Evolutionary conservation across 2,113 vertebrate species (phyloP).

Genomic region (Tympanuchus pallidicinctus): DNA sequence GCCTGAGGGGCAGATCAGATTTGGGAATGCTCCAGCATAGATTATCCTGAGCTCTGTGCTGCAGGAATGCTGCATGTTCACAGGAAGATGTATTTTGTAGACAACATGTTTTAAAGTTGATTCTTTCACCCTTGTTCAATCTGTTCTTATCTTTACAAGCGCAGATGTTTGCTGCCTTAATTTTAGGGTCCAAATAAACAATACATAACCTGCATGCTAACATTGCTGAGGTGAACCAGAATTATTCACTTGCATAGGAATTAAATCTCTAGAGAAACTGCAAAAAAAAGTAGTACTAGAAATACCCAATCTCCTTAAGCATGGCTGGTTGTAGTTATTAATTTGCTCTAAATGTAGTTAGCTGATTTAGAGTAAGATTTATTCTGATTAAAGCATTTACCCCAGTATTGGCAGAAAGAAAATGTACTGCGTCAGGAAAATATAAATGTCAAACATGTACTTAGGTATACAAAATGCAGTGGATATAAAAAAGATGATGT

Average conservation of each 20-base stretch:
- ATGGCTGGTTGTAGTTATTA: conserved; percentile 19
- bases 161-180: neutral
- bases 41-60: fast-evolving
- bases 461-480: conserved; percentile 26
- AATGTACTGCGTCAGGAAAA: conserved; percentile 58
- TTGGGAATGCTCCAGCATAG: neutral
- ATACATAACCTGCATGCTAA: neutral
- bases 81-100: neutral
- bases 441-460: conserved; percentile 62
- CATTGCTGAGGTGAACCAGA: neutral
- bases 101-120: fast-evolving
- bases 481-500: conserved; percentile 65
- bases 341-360: conserved; percentile 30
- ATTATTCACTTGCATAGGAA: neutral
- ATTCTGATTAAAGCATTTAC: conserved; percentile 59
- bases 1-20: neutral
- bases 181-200: neutral
- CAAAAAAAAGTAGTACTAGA: conserved; percentile 3
- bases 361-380: conserved; percentile 58
- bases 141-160: neutral
- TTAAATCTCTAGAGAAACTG: neutral
- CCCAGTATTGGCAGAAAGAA: conserved; percentile 29
- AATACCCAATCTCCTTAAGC: neutral
- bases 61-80: neutral
- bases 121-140: neutral